Percentiles rank a stretch among this genome's conserved stretches.
Evolutionary conservation across 2,888 invertebrate species (phyloP).

Genomic region (Euplagia quadripunctaria): DNA sequence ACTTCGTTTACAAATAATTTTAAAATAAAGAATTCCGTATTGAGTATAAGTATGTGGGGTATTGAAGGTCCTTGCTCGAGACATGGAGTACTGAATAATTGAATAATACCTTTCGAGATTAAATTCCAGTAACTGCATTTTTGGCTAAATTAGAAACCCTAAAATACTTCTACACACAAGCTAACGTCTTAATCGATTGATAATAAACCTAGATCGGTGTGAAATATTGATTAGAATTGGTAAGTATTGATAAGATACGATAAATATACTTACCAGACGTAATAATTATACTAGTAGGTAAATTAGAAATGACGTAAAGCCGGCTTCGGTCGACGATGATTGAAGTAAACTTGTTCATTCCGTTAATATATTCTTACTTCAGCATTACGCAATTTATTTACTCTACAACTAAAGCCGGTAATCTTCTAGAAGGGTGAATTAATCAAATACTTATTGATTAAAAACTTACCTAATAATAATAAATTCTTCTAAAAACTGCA

Average conservation of each 20-base stretch:
- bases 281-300: constrained; percentile 27
- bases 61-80: neutral
- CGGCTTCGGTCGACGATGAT: constrained; percentile 44
- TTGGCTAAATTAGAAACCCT: neutral
- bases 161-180: constrained; percentile 6
- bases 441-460: constrained; percentile 10
- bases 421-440: constrained; percentile 30
- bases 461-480: constrained; percentile 35
- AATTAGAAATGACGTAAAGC: constrained; percentile 46
- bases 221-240: constrained; percentile 33
- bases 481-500: constrained; percentile 34
- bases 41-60: neutral
- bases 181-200: constrained; percentile 23
- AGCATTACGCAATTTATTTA: constrained; percentile 55
- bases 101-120: constrained; percentile 9
- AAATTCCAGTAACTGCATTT: constrained; percentile 21
- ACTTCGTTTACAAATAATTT: neutral
- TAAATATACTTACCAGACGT: constrained; percentile 39
- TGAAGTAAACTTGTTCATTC: constrained; percentile 28
- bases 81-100: neutral
- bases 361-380: constrained; percentile 35
- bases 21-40: neutral
- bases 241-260: constrained; percentile 40
- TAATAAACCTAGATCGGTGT: constrained; percentile 20
- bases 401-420: constrained; percentile 45